Evolutionary conservation across 2,113 vertebrate species (phyloP).

Genomic region (Cisticola juncidis): DNA sequence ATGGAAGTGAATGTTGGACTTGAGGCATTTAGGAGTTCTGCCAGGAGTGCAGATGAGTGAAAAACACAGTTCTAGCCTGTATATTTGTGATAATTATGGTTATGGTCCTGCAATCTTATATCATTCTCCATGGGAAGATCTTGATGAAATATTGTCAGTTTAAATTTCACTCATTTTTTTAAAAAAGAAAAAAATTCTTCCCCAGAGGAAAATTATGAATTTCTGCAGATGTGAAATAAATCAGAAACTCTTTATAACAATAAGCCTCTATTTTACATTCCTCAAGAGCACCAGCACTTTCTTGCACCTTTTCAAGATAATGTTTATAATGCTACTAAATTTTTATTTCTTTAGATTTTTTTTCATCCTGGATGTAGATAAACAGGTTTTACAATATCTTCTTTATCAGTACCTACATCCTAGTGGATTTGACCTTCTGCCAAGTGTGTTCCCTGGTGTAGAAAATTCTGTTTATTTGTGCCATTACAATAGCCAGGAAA

Average conservation of each 20-base stretch:
- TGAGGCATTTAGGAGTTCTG: not conserved
- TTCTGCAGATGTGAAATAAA: not conserved
- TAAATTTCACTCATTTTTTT: not conserved
- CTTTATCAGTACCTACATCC: not conserved
- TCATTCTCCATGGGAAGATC: not conserved
- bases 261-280: not conserved
- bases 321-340: not conserved
- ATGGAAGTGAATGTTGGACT: not conserved
- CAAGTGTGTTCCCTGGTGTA: not conserved
- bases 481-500: slow-evolving; percentile 22
- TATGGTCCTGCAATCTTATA: not conserved
- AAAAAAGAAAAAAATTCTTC: not conserved
- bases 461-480: not conserved
- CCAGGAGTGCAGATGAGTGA: accelerated
- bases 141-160: not conserved
- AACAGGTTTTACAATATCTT: not conserved
- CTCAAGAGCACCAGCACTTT: not conserved
- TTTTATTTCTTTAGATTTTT: not conserved
- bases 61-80: not conserved
- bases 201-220: not conserved
- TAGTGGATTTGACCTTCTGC: not conserved
- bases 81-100: not conserved
- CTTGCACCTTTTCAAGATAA: not conserved
- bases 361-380: not conserved
- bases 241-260: not conserved